Percentiles rank a stretch among this genome's conserved stretches.
Evolutionary conservation across 1,140 invertebrate species (phyloP).

Genomic region (Liolophura sinensis): DNA sequence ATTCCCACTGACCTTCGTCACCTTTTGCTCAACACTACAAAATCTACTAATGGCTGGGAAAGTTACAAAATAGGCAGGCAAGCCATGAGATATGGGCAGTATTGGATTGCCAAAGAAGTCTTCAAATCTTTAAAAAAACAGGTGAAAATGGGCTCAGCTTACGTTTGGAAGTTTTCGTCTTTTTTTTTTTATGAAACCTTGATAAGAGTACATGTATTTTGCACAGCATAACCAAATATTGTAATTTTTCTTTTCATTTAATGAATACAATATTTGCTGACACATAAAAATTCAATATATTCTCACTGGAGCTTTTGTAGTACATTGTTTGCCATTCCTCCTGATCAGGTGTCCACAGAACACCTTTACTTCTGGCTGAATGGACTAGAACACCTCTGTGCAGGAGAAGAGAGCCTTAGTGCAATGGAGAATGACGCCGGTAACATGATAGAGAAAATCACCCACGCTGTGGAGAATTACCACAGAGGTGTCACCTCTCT

Average conservation of each 20-base stretch:
- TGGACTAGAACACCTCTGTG: slow-evolving; percentile 65
- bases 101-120: slow-evolving; percentile 49
- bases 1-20: slow-evolving; percentile 35
- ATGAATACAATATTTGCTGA: not conserved
- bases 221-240: too few relatives aligned
- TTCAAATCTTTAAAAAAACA: slow-evolving; percentile 35
- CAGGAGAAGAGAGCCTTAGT: slow-evolving; percentile 57
- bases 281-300: not conserved
- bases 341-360: slow-evolving; percentile 80
- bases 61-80: slow-evolving; percentile 85
- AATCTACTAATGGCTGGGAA: slow-evolving; percentile 75
- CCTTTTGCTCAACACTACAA: slow-evolving; percentile 57
- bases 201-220: too few relatives aligned
- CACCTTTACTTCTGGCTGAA: slow-evolving; percentile 88
- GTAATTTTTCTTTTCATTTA: slow-evolving; percentile 2
- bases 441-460: slow-evolving; percentile 37
- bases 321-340: slow-evolving; percentile 55
- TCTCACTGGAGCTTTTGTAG: not conserved
- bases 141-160: slow-evolving; percentile 12
- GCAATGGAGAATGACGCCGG: slow-evolving; percentile 19
- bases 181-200: too few relatives aligned
- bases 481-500: slow-evolving; percentile 70
- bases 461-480: slow-evolving; percentile 51
- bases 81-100: slow-evolving; percentile 70
- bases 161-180: not conserved